Evolutionary conservation across 2,797 vertebrate species (phyloP).

Genomic region (Sebastes oblongus): DNA sequence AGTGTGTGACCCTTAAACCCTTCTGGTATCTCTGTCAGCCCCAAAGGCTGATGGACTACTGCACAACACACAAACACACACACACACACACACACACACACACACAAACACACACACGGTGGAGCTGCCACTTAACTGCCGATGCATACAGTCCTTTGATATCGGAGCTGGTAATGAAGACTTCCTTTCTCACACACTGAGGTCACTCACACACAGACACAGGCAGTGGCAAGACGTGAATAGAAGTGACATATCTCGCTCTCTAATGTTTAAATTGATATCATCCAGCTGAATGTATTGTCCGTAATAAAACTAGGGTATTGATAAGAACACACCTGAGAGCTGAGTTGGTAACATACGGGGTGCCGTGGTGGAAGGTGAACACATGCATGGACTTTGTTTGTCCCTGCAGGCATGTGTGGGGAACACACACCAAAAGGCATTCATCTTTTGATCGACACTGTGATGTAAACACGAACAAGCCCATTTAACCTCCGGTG

Average conservation of each 20-base stretch:
- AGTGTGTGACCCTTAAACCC: slow-evolving; percentile 37
- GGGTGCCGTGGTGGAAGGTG: not conserved
- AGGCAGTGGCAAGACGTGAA: not conserved
- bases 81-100: slow-evolving; percentile 6
- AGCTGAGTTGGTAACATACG: not conserved
- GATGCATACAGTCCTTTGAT: slow-evolving; percentile 58
- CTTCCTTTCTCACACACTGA: slow-evolving; percentile 37
- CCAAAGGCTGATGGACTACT: slow-evolving; percentile 19
- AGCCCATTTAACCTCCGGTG: slow-evolving; percentile 51
- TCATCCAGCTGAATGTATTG: not conserved
- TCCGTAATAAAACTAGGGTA: not conserved
- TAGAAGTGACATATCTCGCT: not conserved
- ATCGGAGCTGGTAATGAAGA: slow-evolving; percentile 49
- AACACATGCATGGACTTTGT: not conserved
- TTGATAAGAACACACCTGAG: not conserved
- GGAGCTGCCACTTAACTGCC: slow-evolving; percentile 21
- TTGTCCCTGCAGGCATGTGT: slow-evolving; percentile 42
- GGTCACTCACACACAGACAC: not conserved
- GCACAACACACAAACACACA: not conserved
- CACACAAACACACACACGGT: not conserved
- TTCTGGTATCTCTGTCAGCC: slow-evolving; percentile 27
- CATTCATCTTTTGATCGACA: slow-evolving; percentile 71
- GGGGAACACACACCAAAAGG: slow-evolving; percentile 43
- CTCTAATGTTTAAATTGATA: not conserved
- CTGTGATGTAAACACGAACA: slow-evolving; percentile 75